These are phyloP conservation scores for Aporophyla lueneburgensis DNA, from an alignment of 2,888 invertebrate species.

Conservation along the genomic window DNA sequence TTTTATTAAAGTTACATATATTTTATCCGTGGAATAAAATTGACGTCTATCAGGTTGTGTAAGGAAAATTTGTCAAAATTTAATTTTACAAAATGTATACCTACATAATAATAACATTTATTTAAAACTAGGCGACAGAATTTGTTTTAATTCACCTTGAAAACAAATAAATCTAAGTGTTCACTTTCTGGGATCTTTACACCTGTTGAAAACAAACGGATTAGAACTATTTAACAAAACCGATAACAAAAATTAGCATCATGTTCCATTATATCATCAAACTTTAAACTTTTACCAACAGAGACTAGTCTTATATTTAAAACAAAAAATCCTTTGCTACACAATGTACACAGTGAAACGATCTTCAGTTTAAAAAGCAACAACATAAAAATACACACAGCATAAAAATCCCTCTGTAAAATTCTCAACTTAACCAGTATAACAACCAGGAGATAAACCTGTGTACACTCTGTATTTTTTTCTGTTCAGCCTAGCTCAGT, in stretches of 20 bases:
- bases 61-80: not conserved
- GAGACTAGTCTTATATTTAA: no score
- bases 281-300: no score
- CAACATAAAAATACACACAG: not conserved
- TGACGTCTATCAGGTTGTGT: not conserved
- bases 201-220: not conserved
- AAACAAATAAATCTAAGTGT: not conserved
- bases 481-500: slow-evolving; percentile 8
- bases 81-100: not conserved
- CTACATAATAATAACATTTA: no score
- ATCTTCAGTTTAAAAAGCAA: not conserved
- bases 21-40: not conserved
- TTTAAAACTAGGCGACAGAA: no score
- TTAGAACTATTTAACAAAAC: not conserved
- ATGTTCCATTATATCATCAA: no score
- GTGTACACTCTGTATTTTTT: not conserved
- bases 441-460: slow-evolving; percentile 12
- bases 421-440: not conserved
- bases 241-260: not conserved
- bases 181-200: no score
- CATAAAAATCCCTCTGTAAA: no score
- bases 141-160: not conserved
- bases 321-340: not conserved
- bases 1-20: not conserved
- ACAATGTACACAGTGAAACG: not conserved